Percentiles rank a stretch among this genome's conserved stretches.
These are phyloP conservation scores for Arnoldichthys spilopterus DNA, from an alignment of 2,797 vertebrate species.

Conservation along the genomic window DNA sequence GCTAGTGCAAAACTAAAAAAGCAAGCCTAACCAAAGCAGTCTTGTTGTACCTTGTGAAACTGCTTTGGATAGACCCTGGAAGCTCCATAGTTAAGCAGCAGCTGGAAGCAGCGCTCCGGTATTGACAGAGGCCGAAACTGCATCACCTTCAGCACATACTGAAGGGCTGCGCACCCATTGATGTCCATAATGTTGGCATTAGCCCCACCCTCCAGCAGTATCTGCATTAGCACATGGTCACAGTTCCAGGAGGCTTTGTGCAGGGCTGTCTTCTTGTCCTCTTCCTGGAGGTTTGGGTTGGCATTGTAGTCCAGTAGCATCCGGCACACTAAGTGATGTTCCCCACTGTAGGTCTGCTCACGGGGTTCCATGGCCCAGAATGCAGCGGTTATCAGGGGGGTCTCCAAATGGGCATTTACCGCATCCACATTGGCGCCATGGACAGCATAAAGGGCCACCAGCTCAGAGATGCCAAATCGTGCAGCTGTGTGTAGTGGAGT, in stretches of 20 bases:
- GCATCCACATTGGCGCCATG: constrained; percentile 84
- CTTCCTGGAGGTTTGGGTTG: constrained; percentile 85
- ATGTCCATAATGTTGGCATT: constrained; percentile 89
- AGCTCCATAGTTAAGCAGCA: constrained; percentile 90
- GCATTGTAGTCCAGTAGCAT: constrained; percentile 88
- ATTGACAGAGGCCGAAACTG: constrained; percentile 81
- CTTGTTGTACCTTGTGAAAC: constrained; percentile 90
- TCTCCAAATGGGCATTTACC: constrained; percentile 84
- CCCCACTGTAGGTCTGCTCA: constrained; percentile 86
- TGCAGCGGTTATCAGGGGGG: constrained; percentile 84
- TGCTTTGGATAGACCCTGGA: constrained; percentile 90
- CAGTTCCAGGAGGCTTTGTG: constrained; percentile 98
- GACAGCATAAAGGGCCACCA: constrained; percentile 84
- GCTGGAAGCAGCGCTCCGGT: constrained; percentile 89
- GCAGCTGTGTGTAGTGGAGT: constrained; percentile 88
- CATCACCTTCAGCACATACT: constrained; percentile 92
- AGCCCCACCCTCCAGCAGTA: constrained; percentile 91
- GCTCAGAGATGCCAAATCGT: constrained; percentile 86
- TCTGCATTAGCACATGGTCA: constrained; percentile 88
- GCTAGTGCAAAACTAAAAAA: too few relatives aligned
- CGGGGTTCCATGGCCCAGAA: constrained; percentile 90
- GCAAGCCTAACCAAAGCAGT: neutral
- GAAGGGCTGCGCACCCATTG: constrained; percentile 90
- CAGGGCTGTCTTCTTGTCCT: constrained; percentile 89
- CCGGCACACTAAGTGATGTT: constrained; percentile 89